These are phyloP conservation scores for Monarcha castaneiventris DNA, from an alignment of 2,113 vertebrate genomes.

Conservation along the genomic window DNA sequence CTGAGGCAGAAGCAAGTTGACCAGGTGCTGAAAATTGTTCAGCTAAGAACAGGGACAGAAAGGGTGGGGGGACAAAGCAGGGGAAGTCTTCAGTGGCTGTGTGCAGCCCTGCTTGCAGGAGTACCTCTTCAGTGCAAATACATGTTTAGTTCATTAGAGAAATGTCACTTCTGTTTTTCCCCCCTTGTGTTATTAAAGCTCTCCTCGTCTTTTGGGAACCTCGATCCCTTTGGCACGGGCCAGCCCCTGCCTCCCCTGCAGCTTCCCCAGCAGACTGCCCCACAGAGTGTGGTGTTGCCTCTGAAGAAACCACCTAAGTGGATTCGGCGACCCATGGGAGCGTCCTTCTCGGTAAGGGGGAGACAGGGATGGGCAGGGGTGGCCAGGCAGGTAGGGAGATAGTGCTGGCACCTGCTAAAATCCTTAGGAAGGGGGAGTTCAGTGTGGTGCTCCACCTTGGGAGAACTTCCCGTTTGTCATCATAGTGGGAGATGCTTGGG, in stretches of 20 bases:
- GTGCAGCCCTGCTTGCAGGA: not conserved
- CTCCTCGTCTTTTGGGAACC: constrained; percentile 88
- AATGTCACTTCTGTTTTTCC: not conserved
- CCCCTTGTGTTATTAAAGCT: constrained; percentile 72
- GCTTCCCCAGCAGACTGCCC: constrained; percentile 78
- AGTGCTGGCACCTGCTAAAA: not conserved
- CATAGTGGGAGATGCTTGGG: accelerated
- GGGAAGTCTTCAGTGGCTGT: not conserved
- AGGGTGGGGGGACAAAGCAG: accelerated
- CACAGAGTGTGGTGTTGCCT: constrained; percentile 75
- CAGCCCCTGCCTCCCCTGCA: constrained; percentile 88
- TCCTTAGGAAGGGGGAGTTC: not conserved
- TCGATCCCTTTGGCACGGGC: constrained; percentile 92
- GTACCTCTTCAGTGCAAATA: accelerated
- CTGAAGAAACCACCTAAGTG: constrained; percentile 96
- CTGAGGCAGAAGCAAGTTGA: constrained; percentile 84
- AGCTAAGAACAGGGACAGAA: not conserved
- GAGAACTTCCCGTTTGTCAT: not conserved
- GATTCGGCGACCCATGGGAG: constrained; percentile 90
- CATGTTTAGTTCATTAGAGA: not conserved
- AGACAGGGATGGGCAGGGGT: not conserved
- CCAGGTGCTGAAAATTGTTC: constrained; percentile 65
- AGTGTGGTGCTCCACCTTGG: not conserved
- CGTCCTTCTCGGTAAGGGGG: constrained; percentile 88
- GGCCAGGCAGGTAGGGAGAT: not conserved